Evolutionary conservation across 2,113 vertebrate genomes (phyloP).

Genomic region (Ptychochromis oligacanthus): DNA sequence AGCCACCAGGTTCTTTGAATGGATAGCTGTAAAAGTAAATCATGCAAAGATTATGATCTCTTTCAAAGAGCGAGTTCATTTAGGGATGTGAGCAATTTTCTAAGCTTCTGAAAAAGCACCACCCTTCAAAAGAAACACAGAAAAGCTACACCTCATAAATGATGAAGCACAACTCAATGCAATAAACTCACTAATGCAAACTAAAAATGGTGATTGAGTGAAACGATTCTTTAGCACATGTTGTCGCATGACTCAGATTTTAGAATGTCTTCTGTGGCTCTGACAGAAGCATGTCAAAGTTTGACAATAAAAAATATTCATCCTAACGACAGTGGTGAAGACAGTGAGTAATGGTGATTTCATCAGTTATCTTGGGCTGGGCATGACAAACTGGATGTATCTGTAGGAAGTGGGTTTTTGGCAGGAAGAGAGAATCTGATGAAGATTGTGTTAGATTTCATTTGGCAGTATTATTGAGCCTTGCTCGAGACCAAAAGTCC

Average conservation of each 20-base stretch:
- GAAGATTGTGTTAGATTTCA: not conserved
- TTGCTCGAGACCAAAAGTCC: not conserved
- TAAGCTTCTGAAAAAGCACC: not conserved
- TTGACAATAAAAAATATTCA: not conserved
- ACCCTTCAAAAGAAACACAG: not conserved
- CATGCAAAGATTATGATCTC: not conserved
- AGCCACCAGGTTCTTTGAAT: slow-evolving; percentile 92
- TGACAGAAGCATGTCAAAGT: slow-evolving; percentile 1
- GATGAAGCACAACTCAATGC: not conserved
- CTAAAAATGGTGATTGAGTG: not conserved
- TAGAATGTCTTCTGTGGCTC: not conserved
- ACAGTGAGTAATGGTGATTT: not conserved
- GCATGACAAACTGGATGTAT: not conserved
- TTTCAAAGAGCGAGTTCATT: not conserved
- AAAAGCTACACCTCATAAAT: not conserved
- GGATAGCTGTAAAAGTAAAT: slow-evolving; percentile 83
- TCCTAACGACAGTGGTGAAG: not conserved
- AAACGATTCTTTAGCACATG: not conserved
- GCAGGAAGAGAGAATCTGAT: not conserved
- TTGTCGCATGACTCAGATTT: not conserved
- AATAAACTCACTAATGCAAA: not conserved
- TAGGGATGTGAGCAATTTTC: not conserved
- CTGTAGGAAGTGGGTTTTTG: not conserved
- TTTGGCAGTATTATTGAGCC: no score
- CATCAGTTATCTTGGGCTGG: not conserved